Evolutionary conservation across 2,113 vertebrate genomes (phyloP), one percentile per base, ranked within the genome.

Genomic region (Spea multiplicata): DNA sequence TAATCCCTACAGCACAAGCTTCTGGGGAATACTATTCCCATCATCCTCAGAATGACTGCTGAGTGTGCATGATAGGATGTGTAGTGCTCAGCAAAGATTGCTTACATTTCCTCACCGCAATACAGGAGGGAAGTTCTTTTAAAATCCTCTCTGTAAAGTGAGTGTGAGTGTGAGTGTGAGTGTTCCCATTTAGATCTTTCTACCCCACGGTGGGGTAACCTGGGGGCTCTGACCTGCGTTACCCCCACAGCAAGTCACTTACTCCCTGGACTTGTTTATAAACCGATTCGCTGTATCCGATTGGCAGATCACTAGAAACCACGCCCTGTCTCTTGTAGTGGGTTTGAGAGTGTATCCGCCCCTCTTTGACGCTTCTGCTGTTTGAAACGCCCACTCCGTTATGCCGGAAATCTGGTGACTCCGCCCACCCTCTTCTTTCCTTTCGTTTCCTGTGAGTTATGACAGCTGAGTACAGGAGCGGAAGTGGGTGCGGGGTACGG

Each of bases 221-320:
- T 13, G 2, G 50, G 10, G 6, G 10, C 10, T 4, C 55, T 4
- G 55, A 59, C 12, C 55, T 12, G 9, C 8, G 10, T 59, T 4
- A 4, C 9, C 14, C 14, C 9, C 55, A 59, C 76, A 65, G 76
- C 76, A 62, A 52, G 76, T 8, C 61, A 59, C 45, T 4, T 61
- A 50, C 57, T 52, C 8, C 13, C 61, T 16, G 13, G 48, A 66
- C 68, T 78, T 78, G 76, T 78, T 78, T 78, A 78, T 69, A 78
- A 78, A 78, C 69, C 72, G 4, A 44, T 78, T 49, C 59, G 4
- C 14, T 55, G 17, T 12, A 9, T 65, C 59, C 69, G 59, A 72
- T 78, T 78, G 76, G 76, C 76, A 71, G 76, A 78, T 46, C n/a
- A 13, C 0, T 16, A 9, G 17, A 50, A 50, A 59, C 59, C 52